Conservation (phyloP, 2,888 invertebrate species). For the Drosophila robusta region DNA sequence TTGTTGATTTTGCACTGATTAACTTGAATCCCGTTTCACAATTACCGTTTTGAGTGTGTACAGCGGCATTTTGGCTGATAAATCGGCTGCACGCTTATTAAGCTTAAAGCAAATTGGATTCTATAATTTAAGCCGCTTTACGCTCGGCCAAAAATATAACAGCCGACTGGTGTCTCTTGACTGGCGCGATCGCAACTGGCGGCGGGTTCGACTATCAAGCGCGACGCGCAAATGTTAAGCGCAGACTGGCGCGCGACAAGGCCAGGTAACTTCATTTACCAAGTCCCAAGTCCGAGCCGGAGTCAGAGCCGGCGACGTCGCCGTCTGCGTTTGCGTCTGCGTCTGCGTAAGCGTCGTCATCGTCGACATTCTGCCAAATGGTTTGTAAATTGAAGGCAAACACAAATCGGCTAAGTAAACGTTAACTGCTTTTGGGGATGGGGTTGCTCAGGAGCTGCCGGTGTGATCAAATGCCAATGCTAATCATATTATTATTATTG, state of each 20-base stretch:
- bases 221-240: conserved; percentile 63
- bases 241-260: conserved; percentile 76
- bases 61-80: conserved; percentile 55
- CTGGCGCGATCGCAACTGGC: conserved; percentile 29
- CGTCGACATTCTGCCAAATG: conserved; percentile 15
- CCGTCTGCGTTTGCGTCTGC: conserved; percentile 22
- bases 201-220: conserved; percentile 44
- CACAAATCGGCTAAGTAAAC: conserved; percentile 22
- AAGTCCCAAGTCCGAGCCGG: conserved; percentile 49
- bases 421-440: conserved; percentile 5
- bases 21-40: conserved; percentile 46
- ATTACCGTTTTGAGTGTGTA: conserved; percentile 63
- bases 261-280: conserved; percentile 78
- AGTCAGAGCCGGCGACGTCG: conserved; percentile 30
- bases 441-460: conserved; percentile 36
- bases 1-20: conserved; percentile 27
- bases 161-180: conserved; percentile 16
- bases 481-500: conserved; percentile 48
- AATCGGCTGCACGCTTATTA: conserved; percentile 53
- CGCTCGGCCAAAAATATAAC: conserved; percentile 47
- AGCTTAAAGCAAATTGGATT: conserved; percentile 53
- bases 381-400: conserved; percentile 57
- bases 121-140: conserved; percentile 64
- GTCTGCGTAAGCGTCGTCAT: conserved; percentile 16
- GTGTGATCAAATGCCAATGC: conserved; percentile 25